A percentile compares a stretch with the other conserved stretches of the same genome.
These are phyloP conservation scores for Exaiptasia diaphana DNA, from an alignment of 64 coral and sea anemone genomes.

Conservation along the genomic window DNA sequence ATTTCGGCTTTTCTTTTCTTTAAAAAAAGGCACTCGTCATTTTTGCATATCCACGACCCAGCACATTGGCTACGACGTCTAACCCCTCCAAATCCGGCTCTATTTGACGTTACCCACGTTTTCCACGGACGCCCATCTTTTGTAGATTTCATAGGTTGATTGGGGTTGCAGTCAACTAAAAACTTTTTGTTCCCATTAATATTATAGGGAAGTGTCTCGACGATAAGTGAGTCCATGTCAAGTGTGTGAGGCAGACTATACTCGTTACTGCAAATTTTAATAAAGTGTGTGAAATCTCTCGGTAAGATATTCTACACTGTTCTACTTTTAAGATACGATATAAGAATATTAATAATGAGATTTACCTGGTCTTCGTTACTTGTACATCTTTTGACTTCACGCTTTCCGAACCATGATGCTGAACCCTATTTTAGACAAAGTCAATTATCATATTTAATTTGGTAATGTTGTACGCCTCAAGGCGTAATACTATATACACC, in stretches of 20 bases:
- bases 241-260: not conserved
- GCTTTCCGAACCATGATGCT: too few relatives aligned
- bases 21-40: not conserved
- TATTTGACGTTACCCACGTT: not conserved
- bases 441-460: not conserved
- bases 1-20: not conserved
- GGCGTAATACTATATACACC: not conserved
- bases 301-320: not conserved
- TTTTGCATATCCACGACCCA: not conserved
- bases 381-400: not conserved
- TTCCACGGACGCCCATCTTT: slow-evolving; percentile 33
- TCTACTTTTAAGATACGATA: not conserved
- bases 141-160: not conserved
- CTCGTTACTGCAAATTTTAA: not conserved
- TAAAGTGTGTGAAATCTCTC: not conserved
- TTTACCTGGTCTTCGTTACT: not conserved
- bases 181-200: not conserved
- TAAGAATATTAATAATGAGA: not conserved
- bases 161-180: not conserved
- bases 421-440: too few relatives aligned
- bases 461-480: not conserved
- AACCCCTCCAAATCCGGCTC: slow-evolving; percentile 9
- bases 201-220: not conserved
- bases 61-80: not conserved
- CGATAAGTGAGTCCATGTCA: not conserved